Conservation (phyloP, 1,140 invertebrate genomes). For the Pachypeltis micranthus region DNA sequence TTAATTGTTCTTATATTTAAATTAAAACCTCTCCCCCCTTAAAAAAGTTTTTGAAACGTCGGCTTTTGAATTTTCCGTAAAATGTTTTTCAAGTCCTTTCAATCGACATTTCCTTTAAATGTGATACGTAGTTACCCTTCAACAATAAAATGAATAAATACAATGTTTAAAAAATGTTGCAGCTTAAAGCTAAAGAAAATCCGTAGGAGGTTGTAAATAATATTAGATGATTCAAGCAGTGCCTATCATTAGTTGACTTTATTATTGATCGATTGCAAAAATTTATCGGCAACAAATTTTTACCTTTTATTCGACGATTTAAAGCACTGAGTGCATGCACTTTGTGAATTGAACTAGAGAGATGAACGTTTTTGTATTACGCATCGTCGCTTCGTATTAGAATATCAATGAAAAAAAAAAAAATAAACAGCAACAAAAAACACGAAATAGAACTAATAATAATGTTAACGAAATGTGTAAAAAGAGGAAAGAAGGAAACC, state of each 20-base stretch:
- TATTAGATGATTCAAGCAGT: slow-evolving; percentile 16
- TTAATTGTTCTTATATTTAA: too few species aligned
- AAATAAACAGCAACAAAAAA: neutral
- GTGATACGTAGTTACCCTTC: slow-evolving; percentile 11
- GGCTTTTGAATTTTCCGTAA: too few species aligned
- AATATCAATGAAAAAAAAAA: neutral
- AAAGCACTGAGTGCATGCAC: slow-evolving; percentile 21
- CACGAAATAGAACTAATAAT: slow-evolving; percentile 1
- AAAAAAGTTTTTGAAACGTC: too few species aligned
- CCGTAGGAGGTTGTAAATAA: slow-evolving; percentile 14
- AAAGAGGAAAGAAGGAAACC: neutral
- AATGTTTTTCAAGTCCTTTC: too few species aligned
- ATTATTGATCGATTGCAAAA: slow-evolving; percentile 1
- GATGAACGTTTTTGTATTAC: slow-evolving; percentile 7
- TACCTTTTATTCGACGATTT: slow-evolving; percentile 6
- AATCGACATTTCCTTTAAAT: slow-evolving; percentile 10
- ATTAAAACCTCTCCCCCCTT: too few species aligned
- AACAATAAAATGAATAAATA: too few species aligned
- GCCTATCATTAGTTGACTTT: slow-evolving; percentile 13
- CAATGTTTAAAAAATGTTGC: neutral
- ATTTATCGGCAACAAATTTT: slow-evolving; percentile 17
- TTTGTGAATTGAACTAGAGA: slow-evolving; percentile 20
- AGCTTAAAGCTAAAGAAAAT: slow-evolving; percentile 11
- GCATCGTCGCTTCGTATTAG: neutral
- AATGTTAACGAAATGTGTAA: too few species aligned